phyloP scores from a whole-genome alignment of 2,797 vertebrate species.

The Clarias laeviceps region DNA sequence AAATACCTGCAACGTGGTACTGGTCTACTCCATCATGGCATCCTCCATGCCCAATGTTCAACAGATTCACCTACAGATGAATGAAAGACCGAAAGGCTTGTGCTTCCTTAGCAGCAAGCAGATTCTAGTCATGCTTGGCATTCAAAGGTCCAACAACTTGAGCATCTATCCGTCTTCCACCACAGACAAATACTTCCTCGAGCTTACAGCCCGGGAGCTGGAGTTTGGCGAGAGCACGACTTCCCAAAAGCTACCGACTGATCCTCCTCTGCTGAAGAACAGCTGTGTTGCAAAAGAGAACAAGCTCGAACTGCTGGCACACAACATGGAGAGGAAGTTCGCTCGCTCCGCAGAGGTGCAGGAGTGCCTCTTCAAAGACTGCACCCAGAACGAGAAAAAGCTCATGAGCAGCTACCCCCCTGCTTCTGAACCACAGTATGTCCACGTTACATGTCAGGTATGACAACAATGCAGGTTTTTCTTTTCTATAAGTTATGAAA shows the following conservation, averaged over 20 bases:
- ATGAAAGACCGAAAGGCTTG: slow-evolving; percentile 90
- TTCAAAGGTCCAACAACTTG: slow-evolving; percentile 82
- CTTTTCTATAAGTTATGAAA: no score
- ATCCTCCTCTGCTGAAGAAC: slow-evolving; percentile 63
- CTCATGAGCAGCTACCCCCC: slow-evolving; percentile 73
- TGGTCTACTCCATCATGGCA: slow-evolving; percentile 85
- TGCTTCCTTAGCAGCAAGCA: slow-evolving; percentile 87
- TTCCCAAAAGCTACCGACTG: slow-evolving; percentile 52
- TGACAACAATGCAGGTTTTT: not conserved
- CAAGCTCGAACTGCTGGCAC: slow-evolving; percentile 68
- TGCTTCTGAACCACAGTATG: slow-evolving; percentile 80
- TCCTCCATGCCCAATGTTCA: slow-evolving; percentile 85
- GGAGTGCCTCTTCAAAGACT: slow-evolving; percentile 78
- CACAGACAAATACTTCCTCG: slow-evolving; percentile 87
- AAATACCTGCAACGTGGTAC: slow-evolving; percentile 85
- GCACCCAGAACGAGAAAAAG: slow-evolving; percentile 77
- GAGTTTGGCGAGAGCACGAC: slow-evolving; percentile 67
- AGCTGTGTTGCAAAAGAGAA: slow-evolving; percentile 64
- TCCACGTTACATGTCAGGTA: slow-evolving; percentile 93
- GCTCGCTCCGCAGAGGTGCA: slow-evolving; percentile 80
- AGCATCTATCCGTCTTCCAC: slow-evolving; percentile 88
- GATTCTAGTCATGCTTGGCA: slow-evolving; percentile 88
- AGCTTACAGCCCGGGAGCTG: slow-evolving; percentile 80
- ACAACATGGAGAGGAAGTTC: slow-evolving; percentile 81
- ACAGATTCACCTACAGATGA: slow-evolving; percentile 86